Percentiles rank a stretch among this genome's conserved stretches.
Evolutionary conservation across 2,888 invertebrate genomes (phyloP).

Genomic region (Brassicogethes aeneus): DNA sequence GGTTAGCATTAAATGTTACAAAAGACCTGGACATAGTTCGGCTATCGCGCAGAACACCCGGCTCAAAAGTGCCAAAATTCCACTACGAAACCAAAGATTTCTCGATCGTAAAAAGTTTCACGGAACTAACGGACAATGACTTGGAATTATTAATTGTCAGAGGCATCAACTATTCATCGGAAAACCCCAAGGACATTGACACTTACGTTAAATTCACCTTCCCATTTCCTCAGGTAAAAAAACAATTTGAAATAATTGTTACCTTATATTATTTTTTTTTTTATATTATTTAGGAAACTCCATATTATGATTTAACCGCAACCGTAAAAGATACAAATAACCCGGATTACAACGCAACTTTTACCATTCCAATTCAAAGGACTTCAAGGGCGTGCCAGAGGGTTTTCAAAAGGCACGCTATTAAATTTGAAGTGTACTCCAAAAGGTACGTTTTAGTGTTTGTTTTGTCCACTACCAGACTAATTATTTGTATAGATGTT

Average conservation of each 20-base stretch:
- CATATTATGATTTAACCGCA: conserved; percentile 64
- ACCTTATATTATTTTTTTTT: conserved; percentile 4
- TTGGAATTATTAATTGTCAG: conserved; percentile 77
- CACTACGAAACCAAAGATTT: conserved; percentile 88
- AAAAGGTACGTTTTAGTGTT: conserved; percentile 64
- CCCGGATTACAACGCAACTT: conserved; percentile 79
- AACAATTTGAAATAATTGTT: conserved; percentile 25
- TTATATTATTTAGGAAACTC: conserved; percentile 51
- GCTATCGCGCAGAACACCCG: conserved; percentile 55
- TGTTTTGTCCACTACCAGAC: conserved; percentile 2
- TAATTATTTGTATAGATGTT: not conserved
- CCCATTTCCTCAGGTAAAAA: conserved; percentile 71
- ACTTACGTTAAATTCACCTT: conserved; percentile 91
- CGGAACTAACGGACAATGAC: conserved; percentile 88
- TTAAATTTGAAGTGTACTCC: conserved; percentile 88
- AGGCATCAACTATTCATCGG: conserved; percentile 78
- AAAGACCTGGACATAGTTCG: conserved; percentile 82
- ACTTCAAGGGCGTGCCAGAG: conserved; percentile 71
- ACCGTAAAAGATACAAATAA: conserved; percentile 78
- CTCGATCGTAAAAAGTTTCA: conserved; percentile 86
- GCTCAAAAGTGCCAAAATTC: conserved; percentile 67
- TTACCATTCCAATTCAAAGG: conserved; percentile 71
- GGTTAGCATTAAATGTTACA: conserved; percentile 67
- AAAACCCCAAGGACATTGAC: conserved; percentile 79
- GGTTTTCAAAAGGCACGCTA: conserved; percentile 77